Evolutionary conservation across 2,113 vertebrate genomes (phyloP).

Genomic region (Vidua macroura): DNA sequence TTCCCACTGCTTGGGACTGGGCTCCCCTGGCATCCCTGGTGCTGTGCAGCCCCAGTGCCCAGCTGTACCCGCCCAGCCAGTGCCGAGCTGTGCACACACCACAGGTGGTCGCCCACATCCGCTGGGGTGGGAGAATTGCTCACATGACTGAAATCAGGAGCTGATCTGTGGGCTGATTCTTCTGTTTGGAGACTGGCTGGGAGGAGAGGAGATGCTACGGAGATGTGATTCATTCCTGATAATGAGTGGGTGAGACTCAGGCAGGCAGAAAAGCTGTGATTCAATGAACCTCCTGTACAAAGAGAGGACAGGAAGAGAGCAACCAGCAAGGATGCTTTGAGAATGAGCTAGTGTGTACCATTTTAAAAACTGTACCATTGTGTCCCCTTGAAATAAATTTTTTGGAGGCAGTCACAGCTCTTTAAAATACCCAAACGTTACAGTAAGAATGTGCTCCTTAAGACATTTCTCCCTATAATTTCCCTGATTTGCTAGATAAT

Average conservation of each 20-base stretch:
- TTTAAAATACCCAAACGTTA: not conserved
- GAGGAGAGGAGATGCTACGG: constrained; percentile 17
- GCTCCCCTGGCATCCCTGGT: not conserved
- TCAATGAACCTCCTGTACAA: constrained; percentile 33
- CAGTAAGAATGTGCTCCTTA: not conserved
- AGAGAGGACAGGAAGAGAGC: not conserved
- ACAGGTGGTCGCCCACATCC: not conserved
- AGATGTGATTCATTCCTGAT: constrained; percentile 52
- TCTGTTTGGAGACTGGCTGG: constrained; percentile 28
- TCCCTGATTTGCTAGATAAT: not conserved
- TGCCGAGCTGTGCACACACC: not conserved
- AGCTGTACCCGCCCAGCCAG: not conserved
- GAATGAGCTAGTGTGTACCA: not conserved
- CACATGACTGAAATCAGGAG: constrained; percentile 4
- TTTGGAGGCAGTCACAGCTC: not conserved
- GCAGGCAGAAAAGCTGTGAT: constrained; percentile 40
- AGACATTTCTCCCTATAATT: not conserved
- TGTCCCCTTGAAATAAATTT: not conserved
- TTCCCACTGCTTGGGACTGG: not conserved
- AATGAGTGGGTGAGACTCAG: constrained; percentile 9
- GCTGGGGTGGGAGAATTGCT: not conserved
- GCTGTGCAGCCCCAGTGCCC: not conserved
- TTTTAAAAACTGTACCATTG: not conserved
- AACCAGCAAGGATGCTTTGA: not conserved
- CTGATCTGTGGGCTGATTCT: constrained; percentile 33